These are phyloP conservation scores for Caradrina clavipalpis DNA, from an alignment of 2,888 invertebrate species.

Conservation along the genomic window DNA sequence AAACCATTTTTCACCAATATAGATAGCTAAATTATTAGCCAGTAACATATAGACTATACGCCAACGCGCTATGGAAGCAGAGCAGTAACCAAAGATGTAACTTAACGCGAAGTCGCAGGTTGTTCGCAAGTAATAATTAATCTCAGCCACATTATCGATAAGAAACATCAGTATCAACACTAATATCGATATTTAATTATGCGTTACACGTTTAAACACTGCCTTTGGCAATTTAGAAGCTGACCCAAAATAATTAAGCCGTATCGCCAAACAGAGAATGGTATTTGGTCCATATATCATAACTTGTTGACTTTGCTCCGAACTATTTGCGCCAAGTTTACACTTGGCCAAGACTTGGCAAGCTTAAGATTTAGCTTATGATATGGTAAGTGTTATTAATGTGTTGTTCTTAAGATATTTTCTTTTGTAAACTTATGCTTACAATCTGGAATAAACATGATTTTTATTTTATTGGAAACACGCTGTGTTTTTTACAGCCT, in stretches of 20 bases:
- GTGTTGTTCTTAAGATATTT: neutral
- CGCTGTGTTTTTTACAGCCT: too few species aligned
- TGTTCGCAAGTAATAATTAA: too few species aligned
- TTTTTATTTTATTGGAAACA: too few species aligned
- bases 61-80: too few species aligned
- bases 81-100: too few species aligned
- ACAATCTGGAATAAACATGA: neutral
- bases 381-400: conserved; percentile 3
- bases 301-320: conserved; percentile 35
- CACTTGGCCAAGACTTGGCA: conserved; percentile 4
- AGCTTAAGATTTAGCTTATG: conserved; percentile 9
- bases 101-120: too few species aligned
- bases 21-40: too few species aligned
- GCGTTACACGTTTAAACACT: conserved; percentile 11
- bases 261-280: conserved; percentile 19
- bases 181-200: conserved; percentile 22
- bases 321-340: conserved; percentile 39
- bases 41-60: too few species aligned
- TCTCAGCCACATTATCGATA: neutral
- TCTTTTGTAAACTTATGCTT: neutral
- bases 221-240: conserved; percentile 13
- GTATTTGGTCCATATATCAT: conserved; percentile 33
- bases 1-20: too few species aligned
- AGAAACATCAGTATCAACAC: neutral
- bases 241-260: conserved; percentile 33